phyloP scores from a whole-genome alignment of 1,140 invertebrate species.

The Papilio glaucus region DNA sequence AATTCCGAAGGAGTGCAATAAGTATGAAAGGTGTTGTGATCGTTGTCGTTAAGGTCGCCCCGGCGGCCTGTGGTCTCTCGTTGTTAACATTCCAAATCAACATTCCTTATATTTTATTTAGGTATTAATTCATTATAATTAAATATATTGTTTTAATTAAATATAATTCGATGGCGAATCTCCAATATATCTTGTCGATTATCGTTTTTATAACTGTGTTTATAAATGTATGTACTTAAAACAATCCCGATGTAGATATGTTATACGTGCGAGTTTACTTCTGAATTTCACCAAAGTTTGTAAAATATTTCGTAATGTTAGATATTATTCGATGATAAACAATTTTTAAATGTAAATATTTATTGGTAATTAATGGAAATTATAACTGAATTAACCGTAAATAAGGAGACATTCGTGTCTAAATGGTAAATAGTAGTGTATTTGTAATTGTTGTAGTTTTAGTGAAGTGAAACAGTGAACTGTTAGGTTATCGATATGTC shows the following conservation, averaged over 20 bases:
- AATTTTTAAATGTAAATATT: slow-evolving; percentile 82
- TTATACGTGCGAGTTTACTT: slow-evolving; percentile 75
- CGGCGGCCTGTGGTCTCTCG: slow-evolving; percentile 61
- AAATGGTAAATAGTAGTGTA: slow-evolving; percentile 81
- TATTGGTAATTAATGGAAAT: slow-evolving; percentile 74
- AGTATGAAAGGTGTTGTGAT: slow-evolving; percentile 78
- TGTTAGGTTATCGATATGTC: slow-evolving; percentile 54
- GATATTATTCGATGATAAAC: slow-evolving; percentile 78
- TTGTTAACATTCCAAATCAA: slow-evolving; percentile 73
- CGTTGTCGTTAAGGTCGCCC: slow-evolving; percentile 68
- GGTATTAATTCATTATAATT: slow-evolving; percentile 62
- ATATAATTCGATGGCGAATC: slow-evolving; percentile 50
- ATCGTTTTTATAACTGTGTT: slow-evolving; percentile 37
- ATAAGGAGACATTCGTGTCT: slow-evolving; percentile 78
- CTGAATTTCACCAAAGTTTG: slow-evolving; percentile 83
- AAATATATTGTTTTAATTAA: slow-evolving; percentile 50
- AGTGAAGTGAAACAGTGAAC: slow-evolving; percentile 74
- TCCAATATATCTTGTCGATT: slow-evolving; percentile 53
- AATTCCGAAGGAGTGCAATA: slow-evolving; percentile 80
- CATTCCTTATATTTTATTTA: slow-evolving; percentile 69
- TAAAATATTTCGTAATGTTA: slow-evolving; percentile 82
- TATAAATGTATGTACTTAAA: slow-evolving; percentile 50
- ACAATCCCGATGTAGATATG: slow-evolving; percentile 64
- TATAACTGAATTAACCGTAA: slow-evolving; percentile 75
- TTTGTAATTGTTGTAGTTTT: slow-evolving; percentile 83